Conservation (phyloP, 2,888 invertebrate species). For the Entomobrya proxima region DNA sequence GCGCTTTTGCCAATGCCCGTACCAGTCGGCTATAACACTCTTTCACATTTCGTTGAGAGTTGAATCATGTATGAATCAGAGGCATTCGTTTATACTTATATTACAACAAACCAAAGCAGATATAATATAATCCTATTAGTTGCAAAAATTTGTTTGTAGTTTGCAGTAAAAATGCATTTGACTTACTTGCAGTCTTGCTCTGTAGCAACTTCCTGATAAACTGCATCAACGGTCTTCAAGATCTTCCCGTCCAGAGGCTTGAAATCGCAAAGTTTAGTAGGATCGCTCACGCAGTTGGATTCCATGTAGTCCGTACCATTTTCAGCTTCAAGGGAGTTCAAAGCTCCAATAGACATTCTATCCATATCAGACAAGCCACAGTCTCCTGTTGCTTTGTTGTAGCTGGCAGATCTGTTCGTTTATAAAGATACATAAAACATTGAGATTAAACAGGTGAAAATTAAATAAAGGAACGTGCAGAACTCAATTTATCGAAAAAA, state of each 20-base stretch:
- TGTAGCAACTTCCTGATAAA: constrained; percentile 79
- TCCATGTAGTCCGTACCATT: constrained; percentile 87
- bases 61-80: too few relatives aligned
- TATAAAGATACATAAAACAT: constrained; percentile 60
- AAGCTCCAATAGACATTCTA: constrained; percentile 90
- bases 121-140: too few relatives aligned
- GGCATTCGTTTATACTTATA: too few relatives aligned
- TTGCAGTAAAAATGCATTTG: background rate
- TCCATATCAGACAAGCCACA: constrained; percentile 95
- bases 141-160: background rate
- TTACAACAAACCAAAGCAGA: too few relatives aligned
- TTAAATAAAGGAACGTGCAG: constrained; percentile 47
- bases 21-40: too few relatives aligned
- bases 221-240: constrained; percentile 94
- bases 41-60: too few relatives aligned
- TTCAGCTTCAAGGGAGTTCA: constrained; percentile 85
- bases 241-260: constrained; percentile 87
- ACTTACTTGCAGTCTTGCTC: constrained; percentile 75
- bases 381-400: constrained; percentile 88
- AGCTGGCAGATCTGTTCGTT: constrained; percentile 89
- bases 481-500: constrained; percentile 11
- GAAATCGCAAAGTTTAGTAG: constrained; percentile 95
- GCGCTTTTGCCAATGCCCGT: too few relatives aligned
- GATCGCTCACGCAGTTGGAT: constrained; percentile 95
- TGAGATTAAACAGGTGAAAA: constrained; percentile 55